Conservation (phyloP, 2,113 vertebrate species). For the Halcyon senegalensis region DNA sequence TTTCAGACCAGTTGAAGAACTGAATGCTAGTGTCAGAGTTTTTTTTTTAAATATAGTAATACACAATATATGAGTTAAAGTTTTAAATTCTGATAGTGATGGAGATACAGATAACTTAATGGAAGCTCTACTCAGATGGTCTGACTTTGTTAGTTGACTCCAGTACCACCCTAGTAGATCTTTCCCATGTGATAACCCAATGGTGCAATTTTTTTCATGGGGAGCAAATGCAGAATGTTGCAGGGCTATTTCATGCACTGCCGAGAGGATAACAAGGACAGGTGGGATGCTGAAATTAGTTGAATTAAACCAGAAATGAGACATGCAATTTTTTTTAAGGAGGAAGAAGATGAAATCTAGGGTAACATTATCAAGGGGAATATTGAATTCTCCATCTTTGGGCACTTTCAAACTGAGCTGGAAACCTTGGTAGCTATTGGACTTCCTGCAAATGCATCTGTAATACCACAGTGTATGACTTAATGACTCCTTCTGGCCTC, state of each 20-base stretch:
- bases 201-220: accelerated
- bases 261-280: not conserved
- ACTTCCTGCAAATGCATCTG: not conserved
- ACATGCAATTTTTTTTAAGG: not conserved
- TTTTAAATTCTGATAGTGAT: not conserved
- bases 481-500: not conserved
- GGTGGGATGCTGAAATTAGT: not conserved
- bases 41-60: not conserved
- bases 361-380: not conserved
- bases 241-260: not conserved
- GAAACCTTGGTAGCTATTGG: not conserved
- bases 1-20: not conserved
- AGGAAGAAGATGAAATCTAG: not conserved
- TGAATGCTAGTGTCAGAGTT: not conserved
- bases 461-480: not conserved
- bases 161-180: not conserved
- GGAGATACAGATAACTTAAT: not conserved
- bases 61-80: not conserved
- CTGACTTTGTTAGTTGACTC: not conserved
- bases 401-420: not conserved
- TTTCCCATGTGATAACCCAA: not conserved
- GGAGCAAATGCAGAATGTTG: not conserved
- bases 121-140: not conserved
- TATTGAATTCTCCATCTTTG: not conserved
- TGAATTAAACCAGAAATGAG: not conserved